Evolutionary conservation across 2,113 vertebrate species (phyloP).

Genomic region (Pheucticus melanocephalus): DNA sequence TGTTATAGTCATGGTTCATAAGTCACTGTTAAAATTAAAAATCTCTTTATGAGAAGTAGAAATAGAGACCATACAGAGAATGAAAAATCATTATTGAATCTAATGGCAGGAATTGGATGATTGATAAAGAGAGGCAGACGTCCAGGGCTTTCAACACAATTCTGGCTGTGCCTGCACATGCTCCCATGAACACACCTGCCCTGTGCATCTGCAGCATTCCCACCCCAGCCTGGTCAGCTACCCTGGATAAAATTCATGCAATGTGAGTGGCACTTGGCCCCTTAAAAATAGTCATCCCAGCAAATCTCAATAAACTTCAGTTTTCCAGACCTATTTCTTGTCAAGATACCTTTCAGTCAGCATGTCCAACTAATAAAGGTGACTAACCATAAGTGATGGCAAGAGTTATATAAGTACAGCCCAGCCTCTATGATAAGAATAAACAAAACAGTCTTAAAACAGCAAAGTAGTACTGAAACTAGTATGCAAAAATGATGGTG

Average conservation of each 20-base stretch:
- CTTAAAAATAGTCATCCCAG: not conserved
- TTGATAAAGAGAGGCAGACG: not conserved
- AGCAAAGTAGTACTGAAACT: not conserved
- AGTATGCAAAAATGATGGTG: not conserved
- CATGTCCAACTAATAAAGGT: fast-evolving
- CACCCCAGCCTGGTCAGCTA: not conserved
- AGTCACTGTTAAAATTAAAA: not conserved
- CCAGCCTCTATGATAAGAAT: not conserved
- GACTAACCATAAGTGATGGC: not conserved
- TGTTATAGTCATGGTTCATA: not conserved
- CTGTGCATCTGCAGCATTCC: not conserved
- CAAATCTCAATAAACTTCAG: not conserved
- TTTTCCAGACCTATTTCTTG: not conserved
- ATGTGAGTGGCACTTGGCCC: not conserved
- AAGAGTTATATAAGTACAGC: not conserved
- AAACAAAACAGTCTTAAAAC: not conserved
- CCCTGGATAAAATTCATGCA: not conserved
- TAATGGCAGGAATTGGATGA: fast-evolving
- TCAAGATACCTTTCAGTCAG: not conserved
- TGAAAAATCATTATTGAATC: not conserved
- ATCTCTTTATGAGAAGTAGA: not conserved
- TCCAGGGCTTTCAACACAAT: not conserved
- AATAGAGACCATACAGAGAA: not conserved
- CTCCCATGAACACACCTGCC: not conserved
- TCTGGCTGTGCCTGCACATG: fast-evolving